These are phyloP conservation scores for Microctenopoma steveboyesi DNA, from an alignment of 2,797 vertebrate genomes.

Conservation along the genomic window DNA sequence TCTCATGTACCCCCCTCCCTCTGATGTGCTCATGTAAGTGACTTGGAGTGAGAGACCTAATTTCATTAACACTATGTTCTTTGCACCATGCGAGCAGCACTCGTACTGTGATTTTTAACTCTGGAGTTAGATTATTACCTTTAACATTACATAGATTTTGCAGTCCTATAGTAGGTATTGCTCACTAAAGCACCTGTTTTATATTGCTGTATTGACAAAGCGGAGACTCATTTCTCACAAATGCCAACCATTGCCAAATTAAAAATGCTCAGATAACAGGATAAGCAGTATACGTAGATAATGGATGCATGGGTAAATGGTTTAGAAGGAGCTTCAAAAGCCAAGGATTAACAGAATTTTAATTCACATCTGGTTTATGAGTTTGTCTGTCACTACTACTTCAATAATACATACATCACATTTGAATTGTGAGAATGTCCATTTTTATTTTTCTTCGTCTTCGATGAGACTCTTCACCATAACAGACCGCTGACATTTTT, in stretches of 20 bases:
- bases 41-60: slow-evolving; percentile 13
- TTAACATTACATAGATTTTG: slow-evolving; percentile 8
- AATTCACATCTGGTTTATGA: not conserved
- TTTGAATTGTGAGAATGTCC: not conserved
- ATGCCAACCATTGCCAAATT: not conserved
- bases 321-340: not conserved
- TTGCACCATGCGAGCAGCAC: not conserved
- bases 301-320: too few relatives aligned
- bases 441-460: too few relatives aligned
- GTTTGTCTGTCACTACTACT: too few relatives aligned
- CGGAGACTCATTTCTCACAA: not conserved
- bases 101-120: slow-evolving; percentile 6
- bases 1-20: not conserved
- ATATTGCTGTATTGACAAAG: slow-evolving; percentile 2
- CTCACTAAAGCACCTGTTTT: not conserved
- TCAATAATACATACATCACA: not conserved
- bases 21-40: slow-evolving; percentile 2
- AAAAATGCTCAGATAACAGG: not conserved
- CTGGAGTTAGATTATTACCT: not conserved
- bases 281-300: too few relatives aligned
- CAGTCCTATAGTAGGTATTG: slow-evolving; percentile 1
- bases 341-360: not conserved
- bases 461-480: too few relatives aligned
- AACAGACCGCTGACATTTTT: too few relatives aligned
- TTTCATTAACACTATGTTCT: not conserved